These are phyloP conservation scores for Nomada fucata DNA, from an alignment of 2,888 invertebrate species.

Conservation along the genomic window DNA sequence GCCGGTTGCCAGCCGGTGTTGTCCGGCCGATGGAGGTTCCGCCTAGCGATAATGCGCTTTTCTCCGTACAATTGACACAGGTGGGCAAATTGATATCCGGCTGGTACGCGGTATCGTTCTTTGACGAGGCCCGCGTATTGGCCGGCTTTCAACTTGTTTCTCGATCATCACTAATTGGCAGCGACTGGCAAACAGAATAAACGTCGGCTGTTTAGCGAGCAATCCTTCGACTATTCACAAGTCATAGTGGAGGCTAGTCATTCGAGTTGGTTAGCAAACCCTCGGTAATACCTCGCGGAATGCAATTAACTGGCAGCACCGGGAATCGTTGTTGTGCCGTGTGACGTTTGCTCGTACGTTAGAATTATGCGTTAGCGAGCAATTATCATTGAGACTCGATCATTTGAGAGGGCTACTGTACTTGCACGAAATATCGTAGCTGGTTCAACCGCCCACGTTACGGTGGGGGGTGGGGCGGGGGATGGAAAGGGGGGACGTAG, in stretches of 20 bases:
- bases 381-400: slow-evolving; percentile 32
- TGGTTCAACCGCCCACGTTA: background rate
- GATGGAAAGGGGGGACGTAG: background rate
- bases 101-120: background rate
- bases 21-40: background rate
- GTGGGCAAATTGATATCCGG: slow-evolving; percentile 12
- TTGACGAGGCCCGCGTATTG: background rate
- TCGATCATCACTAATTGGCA: slow-evolving; percentile 39
- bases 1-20: background rate
- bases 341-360: slow-evolving; percentile 22
- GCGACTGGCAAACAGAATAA: slow-evolving; percentile 18
- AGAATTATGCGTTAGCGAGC: slow-evolving; percentile 30
- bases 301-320: slow-evolving; percentile 9
- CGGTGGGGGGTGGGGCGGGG: no score
- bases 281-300: slow-evolving; percentile 10
- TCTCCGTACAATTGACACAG: slow-evolving; percentile 26
- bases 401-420: slow-evolving; percentile 8
- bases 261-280: background rate
- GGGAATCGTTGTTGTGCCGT: slow-evolving; percentile 4
- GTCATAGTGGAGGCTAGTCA: background rate
- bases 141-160: slow-evolving; percentile 10
- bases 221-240: background rate
- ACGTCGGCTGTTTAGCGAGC: background rate
- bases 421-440: slow-evolving; percentile 36
- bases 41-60: slow-evolving; percentile 7